These are phyloP conservation scores for Ptyas mucosa DNA, from an alignment of 2,113 vertebrate genomes.

Conservation along the genomic window DNA sequence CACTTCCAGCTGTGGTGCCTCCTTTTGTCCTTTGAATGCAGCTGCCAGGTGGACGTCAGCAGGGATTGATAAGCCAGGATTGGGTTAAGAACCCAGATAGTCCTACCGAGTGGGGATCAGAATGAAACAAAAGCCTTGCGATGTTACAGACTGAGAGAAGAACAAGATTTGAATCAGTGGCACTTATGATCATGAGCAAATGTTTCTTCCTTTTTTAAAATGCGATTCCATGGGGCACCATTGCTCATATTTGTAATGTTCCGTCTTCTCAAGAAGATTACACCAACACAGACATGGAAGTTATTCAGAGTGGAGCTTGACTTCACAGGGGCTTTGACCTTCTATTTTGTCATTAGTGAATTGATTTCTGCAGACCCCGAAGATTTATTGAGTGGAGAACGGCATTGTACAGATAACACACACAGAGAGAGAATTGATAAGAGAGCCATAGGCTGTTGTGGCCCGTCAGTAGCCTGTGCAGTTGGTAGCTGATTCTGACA, in stretches of 20 bases:
- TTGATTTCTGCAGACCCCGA: not conserved
- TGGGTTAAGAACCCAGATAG: not conserved
- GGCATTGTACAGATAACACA: not conserved
- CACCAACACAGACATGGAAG: not conserved
- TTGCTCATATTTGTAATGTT: no score
- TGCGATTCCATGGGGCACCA: no score
- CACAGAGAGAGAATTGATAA: not conserved
- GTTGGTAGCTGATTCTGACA: no score
- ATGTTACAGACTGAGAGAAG: not conserved
- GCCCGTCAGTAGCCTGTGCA: no score
- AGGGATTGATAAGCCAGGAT: not conserved
- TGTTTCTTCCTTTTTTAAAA: not conserved
- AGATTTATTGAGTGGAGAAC: not conserved
- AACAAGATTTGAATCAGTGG: no score
- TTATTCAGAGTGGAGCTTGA: not conserved
- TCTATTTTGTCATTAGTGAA: not conserved
- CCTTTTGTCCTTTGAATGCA: not conserved
- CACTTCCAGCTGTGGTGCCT: not conserved
- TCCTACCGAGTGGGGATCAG: no score
- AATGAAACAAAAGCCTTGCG: no score
- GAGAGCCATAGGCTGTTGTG: not conserved
- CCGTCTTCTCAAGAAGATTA: not conserved
- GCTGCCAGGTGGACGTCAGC: not conserved
- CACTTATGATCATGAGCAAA: not conserved
- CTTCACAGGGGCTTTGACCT: not conserved